A percentile compares a stretch with the other conserved stretches of the same genome.
Evolutionary conservation across 2,113 vertebrate species (phyloP).

Genomic region (Irena cyanogastra): DNA sequence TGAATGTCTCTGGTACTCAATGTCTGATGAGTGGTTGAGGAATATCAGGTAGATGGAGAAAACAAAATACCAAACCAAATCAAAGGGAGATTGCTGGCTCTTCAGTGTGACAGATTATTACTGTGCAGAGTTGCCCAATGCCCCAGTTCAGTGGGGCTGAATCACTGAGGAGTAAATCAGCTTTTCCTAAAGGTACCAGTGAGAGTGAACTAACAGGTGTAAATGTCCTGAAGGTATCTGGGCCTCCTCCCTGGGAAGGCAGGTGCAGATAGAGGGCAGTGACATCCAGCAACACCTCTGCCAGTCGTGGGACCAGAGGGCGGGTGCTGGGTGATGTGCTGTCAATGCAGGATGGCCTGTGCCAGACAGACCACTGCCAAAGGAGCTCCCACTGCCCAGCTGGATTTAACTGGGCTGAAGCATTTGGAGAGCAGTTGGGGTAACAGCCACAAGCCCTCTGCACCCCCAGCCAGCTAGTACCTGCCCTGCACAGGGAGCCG

Average conservation of each 20-base stretch:
- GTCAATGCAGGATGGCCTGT: fast-evolving
- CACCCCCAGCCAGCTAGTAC: fast-evolving
- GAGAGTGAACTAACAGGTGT: background rate
- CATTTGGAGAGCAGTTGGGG: fast-evolving
- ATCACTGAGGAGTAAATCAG: background rate
- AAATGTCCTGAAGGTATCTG: fast-evolving
- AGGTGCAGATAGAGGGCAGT: background rate
- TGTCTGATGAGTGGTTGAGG: fast-evolving
- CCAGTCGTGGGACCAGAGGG: fast-evolving
- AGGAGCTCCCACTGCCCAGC: fast-evolving
- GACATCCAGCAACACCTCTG: background rate
- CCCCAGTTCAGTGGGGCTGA: background rate
- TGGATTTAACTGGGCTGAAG: background rate
- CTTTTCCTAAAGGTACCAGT: background rate
- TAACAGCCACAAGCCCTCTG: background rate
- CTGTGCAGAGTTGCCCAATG: background rate
- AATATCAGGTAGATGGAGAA: background rate
- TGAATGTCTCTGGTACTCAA: background rate
- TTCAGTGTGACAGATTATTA: fast-evolving
- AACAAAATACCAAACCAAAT: background rate
- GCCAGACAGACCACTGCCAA: fast-evolving
- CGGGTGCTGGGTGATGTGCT: fast-evolving
- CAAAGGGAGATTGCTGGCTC: background rate
- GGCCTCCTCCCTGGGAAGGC: background rate
- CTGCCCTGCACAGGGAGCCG: background rate